Evolutionary conservation across 2,888 invertebrate species (phyloP).

Genomic region (Acanthosepion esculentum): DNA sequence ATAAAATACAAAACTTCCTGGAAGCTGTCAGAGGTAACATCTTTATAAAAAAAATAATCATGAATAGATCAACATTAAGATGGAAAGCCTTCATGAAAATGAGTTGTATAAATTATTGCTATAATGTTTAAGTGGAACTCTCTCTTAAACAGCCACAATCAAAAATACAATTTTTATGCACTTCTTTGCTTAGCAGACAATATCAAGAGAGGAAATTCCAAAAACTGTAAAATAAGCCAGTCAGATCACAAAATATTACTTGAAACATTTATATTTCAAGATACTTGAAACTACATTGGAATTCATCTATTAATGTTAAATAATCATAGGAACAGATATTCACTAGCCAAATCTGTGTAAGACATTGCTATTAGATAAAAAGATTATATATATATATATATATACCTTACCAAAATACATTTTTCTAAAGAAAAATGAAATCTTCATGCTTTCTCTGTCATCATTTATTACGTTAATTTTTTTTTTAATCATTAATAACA

Average conservation of each 20-base stretch:
- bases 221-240: not conserved
- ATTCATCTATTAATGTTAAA: not conserved
- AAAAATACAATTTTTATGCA: not conserved
- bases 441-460: not conserved
- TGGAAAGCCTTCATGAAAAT: not conserved
- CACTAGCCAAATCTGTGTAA: not conserved
- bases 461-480: not conserved
- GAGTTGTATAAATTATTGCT: not conserved
- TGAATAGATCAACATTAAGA: not conserved
- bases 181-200: not conserved
- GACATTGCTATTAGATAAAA: not conserved
- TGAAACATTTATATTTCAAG: not conserved
- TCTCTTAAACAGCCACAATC: not conserved
- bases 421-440: not conserved
- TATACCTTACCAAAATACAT: not conserved
- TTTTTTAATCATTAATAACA: not conserved
- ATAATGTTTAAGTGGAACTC: not conserved
- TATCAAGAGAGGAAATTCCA: not conserved
- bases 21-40: slow-evolving; percentile 14
- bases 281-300: not conserved
- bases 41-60: not conserved
- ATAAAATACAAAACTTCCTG: not conserved
- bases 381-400: not conserved
- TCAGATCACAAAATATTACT: not conserved
- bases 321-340: not conserved